Conservation (phyloP, 2,888 invertebrate species). For the Xanthostigma xanthostigma region DNA sequence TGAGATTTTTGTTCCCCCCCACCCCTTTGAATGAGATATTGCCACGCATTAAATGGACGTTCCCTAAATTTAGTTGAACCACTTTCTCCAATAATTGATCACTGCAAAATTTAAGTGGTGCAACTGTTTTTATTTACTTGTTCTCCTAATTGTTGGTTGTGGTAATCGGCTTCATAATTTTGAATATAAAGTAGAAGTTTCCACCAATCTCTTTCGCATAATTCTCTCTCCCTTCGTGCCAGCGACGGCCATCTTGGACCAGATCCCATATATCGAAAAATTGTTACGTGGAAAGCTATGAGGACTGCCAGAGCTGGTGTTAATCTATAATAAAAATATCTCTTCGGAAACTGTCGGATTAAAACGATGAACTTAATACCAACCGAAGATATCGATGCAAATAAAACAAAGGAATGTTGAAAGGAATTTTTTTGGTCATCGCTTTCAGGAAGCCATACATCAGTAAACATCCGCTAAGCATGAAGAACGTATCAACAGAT, state of each 20-base stretch:
- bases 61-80: no score
- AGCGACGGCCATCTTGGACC: slow-evolving; percentile 32
- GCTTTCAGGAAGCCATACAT: slow-evolving; percentile 28
- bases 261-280: slow-evolving; percentile 30
- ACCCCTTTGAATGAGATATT: no score
- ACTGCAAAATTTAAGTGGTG: no score
- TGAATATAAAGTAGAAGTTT: slow-evolving; percentile 26
- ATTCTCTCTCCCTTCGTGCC: slow-evolving; percentile 8
- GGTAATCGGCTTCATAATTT: slow-evolving; percentile 19
- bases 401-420: slow-evolving; percentile 24
- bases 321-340: slow-evolving; percentile 19
- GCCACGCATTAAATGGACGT: no score
- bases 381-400: slow-evolving; percentile 30
- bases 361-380: no score
- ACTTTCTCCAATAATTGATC: no score
- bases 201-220: slow-evolving; percentile 29
- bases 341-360: no score
- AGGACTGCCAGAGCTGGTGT: slow-evolving; percentile 30
- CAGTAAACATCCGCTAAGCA: slow-evolving; percentile 42
- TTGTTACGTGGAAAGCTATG: slow-evolving; percentile 28
- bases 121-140: no score
- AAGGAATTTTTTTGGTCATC: slow-evolving; percentile 17
- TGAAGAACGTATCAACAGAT: slow-evolving; percentile 48
- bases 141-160: slow-evolving; percentile 4
- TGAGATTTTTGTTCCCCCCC: no score